Evolutionary conservation across 2,113 vertebrate species (phyloP).

Genomic region (Thymallus thymallus): DNA sequence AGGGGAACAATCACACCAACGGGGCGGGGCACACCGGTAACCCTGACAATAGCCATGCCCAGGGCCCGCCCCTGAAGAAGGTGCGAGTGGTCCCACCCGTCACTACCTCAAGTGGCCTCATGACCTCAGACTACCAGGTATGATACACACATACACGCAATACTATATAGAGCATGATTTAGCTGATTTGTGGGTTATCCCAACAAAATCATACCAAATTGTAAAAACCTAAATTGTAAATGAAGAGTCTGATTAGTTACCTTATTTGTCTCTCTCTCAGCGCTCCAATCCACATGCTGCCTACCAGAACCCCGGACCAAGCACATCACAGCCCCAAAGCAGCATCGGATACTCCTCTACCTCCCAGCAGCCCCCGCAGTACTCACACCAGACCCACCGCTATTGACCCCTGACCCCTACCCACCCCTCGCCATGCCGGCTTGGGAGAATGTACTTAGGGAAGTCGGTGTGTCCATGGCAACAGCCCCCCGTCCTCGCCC

Average conservation of each 20-base stretch:
- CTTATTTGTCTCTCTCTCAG: constrained; percentile 64
- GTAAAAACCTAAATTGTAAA: background rate
- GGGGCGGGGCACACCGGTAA: constrained; percentile 97
- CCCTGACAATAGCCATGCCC: constrained; percentile 95
- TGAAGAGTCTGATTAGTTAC: background rate
- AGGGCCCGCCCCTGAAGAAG: constrained; percentile 98
- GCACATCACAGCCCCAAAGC: constrained; percentile 99
- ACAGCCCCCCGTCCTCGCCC: constrained; percentile 35
- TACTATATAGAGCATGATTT: no score
- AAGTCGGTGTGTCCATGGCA: constrained; percentile 52
- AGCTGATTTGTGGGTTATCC: background rate
- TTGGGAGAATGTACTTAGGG: constrained; percentile 72
- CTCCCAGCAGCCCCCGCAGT: constrained; percentile 99
- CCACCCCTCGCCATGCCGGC: constrained; percentile 46
- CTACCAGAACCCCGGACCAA: constrained; percentile 99
- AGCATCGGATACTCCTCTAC: constrained; percentile 99
- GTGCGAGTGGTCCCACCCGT: constrained; percentile 98
- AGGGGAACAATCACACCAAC: constrained; percentile 99
- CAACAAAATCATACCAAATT: background rate
- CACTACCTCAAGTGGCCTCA: constrained; percentile 99
- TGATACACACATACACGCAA: background rate
- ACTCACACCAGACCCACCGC: constrained; percentile 97
- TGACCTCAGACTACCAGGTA: constrained; percentile 99
- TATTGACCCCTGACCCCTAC: constrained; percentile 79
- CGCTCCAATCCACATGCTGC: constrained; percentile 99